phyloP scores from a whole-genome alignment of 1,140 invertebrate species.

The Diabrotica undecimpunctata region DNA sequence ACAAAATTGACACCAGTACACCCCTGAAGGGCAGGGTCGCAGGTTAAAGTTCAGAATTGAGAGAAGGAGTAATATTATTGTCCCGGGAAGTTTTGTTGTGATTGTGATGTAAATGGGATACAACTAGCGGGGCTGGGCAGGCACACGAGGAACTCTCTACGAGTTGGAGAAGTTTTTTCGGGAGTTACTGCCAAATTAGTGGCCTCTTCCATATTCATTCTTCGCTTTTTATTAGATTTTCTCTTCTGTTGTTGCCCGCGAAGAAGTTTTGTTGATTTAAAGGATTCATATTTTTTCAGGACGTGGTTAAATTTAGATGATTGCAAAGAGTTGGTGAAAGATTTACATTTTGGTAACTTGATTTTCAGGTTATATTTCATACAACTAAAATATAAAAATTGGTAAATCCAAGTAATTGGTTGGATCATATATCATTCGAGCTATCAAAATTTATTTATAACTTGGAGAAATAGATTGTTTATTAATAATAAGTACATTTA shows the following conservation, averaged over 20 bases:
- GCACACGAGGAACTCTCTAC: slow-evolving; percentile 2
- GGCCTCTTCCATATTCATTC: background rate
- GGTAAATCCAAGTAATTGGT: too few species aligned
- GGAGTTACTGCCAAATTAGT: slow-evolving; percentile 3
- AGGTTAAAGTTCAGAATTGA: slow-evolving; percentile 13
- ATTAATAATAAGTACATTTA: too few species aligned
- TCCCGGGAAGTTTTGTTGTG: slow-evolving; percentile 18
- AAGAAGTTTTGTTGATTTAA: slow-evolving; percentile 4
- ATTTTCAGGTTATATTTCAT: too few species aligned
- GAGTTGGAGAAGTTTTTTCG: slow-evolving; percentile 14
- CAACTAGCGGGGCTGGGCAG: slow-evolving; percentile 11
- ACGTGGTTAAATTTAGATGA: background rate
- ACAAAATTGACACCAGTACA: background rate
- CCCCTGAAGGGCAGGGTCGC: background rate
- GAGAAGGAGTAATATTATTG: slow-evolving; percentile 16
- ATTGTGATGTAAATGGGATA: slow-evolving; percentile 20
- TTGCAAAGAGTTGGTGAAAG: background rate
- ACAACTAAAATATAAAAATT: too few species aligned
- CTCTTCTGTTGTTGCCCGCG: background rate
- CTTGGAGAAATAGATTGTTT: too few species aligned
- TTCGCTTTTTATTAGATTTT: background rate
- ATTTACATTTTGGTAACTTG: too few species aligned
- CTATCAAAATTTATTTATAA: too few species aligned
- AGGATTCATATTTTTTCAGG: background rate
- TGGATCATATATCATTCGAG: too few species aligned